Base-by-base conservation (phyloP, 2,888 invertebrate genomes). In the Patella caerulea region DNA sequence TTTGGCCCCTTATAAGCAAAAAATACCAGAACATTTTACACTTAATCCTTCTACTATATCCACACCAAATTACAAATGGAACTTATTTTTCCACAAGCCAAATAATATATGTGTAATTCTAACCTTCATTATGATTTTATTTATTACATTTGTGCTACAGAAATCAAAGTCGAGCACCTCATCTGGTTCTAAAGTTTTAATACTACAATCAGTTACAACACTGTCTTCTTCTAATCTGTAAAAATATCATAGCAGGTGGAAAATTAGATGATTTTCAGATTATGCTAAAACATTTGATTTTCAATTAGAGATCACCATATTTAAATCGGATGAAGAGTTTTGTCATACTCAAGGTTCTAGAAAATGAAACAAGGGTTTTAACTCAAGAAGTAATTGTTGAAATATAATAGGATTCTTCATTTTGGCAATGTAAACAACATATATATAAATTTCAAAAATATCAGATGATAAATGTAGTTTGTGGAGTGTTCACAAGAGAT, bases 131-230 rank as follows among this genome's bases (percentile, higher is more conserved):
- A 93, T 93, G n/a, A 93, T 90, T 86, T 93, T 93, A 83, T 92
- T 93, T 54, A 92, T 85, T 17, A 92, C 92, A 82, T 91, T 91
- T 34, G 89, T 84, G 80, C 89, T 88, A 77, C 94, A 93, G 84
- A 96, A 93, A 86, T 94, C 94, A 86, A 95, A 95, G 86, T 95
- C 95, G 73, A 95, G 92, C 3, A 95, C 94, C 55, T 96, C 95
- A 85, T 96, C 96, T 0, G 96, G 94, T 73, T 95, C 95, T 88
- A 95, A 94, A 0, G 96, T 97, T 88, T 94, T 94, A 72, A 97
- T 94, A 81, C 95, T 95, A 88, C 96, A 96, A 90, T 97, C 96
- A 0, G 96, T 96, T 89, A 95, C 94, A n/a, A 96, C 94, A 72
- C 96, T 95, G 86, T 94, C 93, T 74, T 95, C 94, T 82, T 95